Base-by-base conservation (phyloP, 2,113 vertebrate genomes). In the Psephotus haematonotus region DNA sequence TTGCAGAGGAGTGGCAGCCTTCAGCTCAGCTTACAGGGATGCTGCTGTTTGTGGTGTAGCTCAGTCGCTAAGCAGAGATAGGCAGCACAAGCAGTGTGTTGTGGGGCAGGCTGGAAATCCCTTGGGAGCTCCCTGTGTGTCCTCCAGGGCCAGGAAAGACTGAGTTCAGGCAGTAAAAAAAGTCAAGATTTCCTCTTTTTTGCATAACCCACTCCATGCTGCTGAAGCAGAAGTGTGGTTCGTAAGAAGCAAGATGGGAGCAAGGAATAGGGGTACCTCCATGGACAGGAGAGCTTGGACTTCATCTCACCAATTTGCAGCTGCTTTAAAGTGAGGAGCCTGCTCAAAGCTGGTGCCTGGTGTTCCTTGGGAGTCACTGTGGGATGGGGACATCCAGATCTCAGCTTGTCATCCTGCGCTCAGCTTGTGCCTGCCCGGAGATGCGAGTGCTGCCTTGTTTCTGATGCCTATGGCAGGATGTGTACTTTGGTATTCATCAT, bases 181-280 rank as follows among this genome's bases (percentile, higher is more conserved):
- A 33, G 37, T 79, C 71, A 28, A 33, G 10, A n/a, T 78, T 39
- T 49, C 20, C 33, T 62, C 12, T 53, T 27, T 49, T 79, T 59
- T 23, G 11, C 63, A 18, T 6, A 28, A 12, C 1, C 1, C 3
- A 3, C 23, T 11, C 11, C 24, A 3, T 3, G 1, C 20, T 1
- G 2, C 82, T 59, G 50, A 33, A 37, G 22, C 17, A 27, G 25
- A 53, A 47, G 13, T 4, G 2, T 44, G 28, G 35, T 16, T 63
- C 15, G 16, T 24, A 47, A 46, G 76, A 25, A 37, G 37, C 2
- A 1, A 59, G 39, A 9, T 0, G 3, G 31, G 28, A 41, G 18
- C 2, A 3, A 70, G 44, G 41, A 88, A 18, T 37, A 24, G 9
- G 31, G 9, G 2, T 27, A 2, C 27, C 27, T n/a, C n/a, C 28